A percentile compares a stretch with the other conserved stretches of the same genome.
phyloP scores from a whole-genome alignment of 2,797 vertebrate genomes.

The Semotilus atromaculatus region DNA sequence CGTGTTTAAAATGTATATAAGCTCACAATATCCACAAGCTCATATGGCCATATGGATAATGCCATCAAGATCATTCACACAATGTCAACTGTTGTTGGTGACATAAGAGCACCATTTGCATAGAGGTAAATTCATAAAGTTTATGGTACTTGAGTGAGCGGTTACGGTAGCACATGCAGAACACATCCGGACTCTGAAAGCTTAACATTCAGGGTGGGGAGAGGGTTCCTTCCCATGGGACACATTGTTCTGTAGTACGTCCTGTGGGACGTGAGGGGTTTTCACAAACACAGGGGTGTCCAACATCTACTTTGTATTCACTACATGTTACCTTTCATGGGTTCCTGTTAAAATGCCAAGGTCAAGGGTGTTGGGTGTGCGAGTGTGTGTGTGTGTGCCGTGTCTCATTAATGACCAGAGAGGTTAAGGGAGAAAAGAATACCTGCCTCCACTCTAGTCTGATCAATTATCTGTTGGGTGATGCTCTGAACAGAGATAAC shows the following conservation, averaged over 20 bases:
- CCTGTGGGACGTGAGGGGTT: constrained; percentile 40
- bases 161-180: background rate
- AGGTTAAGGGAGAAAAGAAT: constrained; percentile 54
- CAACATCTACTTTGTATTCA: constrained; percentile 46
- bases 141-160: background rate
- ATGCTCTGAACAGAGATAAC: constrained; percentile 69
- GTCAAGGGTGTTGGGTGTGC: constrained; percentile 51
- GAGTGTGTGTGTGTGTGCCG: constrained; percentile 3
- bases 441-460: constrained; percentile 73
- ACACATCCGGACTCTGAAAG: background rate
- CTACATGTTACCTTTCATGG: constrained; percentile 34
- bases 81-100: background rate
- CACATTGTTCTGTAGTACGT: constrained; percentile 24
- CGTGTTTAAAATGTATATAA: background rate
- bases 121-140: constrained; percentile 19
- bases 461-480: constrained; percentile 75
- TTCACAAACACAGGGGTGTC: constrained; percentile 41
- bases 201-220: background rate
- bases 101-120: background rate
- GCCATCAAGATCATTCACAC: background rate
- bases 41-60: constrained; percentile 9
- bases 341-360: constrained; percentile 41
- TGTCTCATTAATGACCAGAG: constrained; percentile 49
- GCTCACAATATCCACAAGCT: background rate
- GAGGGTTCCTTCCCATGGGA: constrained; percentile 35